Evolutionary conservation across 2,113 vertebrate genomes (phyloP), one percentile per base, ranked within the genome.

Genomic region (Takifugu bimaculatus): DNA sequence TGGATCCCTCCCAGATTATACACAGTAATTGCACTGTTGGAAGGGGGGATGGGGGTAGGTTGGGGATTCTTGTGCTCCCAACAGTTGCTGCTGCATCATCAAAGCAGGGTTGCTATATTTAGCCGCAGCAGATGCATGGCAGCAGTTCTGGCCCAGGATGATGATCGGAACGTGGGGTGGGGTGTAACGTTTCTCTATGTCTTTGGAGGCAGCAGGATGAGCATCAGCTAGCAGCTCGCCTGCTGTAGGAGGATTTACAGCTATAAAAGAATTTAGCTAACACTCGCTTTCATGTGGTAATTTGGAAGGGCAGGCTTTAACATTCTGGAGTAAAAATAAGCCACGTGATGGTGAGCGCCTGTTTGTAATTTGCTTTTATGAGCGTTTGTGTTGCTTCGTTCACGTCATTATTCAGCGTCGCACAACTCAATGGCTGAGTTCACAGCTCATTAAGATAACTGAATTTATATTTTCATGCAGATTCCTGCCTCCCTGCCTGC

Each of bases 31-130:
- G 71, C 47, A 12, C 78, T 72, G 80, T 59, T 26, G 25, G 50
- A 42, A 60, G 4, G 50, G 4, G 14, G 32, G 50, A n/a, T 6
- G 6, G 48, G 20, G 48, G 20, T 6, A 20, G 45, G 1, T 5
- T 32, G 63, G 43, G 52, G 54, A 45, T n/a, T 45, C 47, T 13
- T 32, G 50, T 65, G 70, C 75, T 87, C 83, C 83, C 73, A 74
- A 63, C 82, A 83, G 65, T 83, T 75, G 66, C 79, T 67, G 59
- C 77, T 83, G 80, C 86, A 87, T 85, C 87, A 86, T 88, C 80
- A 83, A 84, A 87, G 74, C 62, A 69, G 28, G 48, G 26, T 49
- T 58, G 59, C 74, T 90, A 90, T 90, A 80, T 91, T 90, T 90
- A 91, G 88, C 68, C 47, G 70, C 72, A 70, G 58, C 60, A 76